phyloP scores from a whole-genome alignment of 1,140 invertebrate genomes.

The Trichogramma pretiosum region DNA sequence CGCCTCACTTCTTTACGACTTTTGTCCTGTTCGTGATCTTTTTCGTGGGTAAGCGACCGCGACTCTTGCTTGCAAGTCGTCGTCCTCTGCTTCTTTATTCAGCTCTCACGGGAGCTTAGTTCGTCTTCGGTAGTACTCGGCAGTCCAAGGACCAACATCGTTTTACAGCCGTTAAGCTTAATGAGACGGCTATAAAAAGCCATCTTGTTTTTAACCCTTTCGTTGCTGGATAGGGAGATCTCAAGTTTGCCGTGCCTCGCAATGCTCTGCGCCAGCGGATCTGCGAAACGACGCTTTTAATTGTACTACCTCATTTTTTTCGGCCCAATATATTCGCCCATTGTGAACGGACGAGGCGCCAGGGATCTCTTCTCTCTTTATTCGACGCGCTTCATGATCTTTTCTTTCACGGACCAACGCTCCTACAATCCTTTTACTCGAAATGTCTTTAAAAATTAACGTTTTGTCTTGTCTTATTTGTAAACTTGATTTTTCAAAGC shows the following conservation, averaged over 20 bases:
- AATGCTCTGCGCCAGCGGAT: neutral
- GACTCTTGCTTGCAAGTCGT: neutral
- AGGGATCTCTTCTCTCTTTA: conserved; percentile 2
- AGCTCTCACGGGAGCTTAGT: neutral
- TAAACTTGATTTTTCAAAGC: too few relatives aligned
- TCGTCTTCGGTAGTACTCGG: too few relatives aligned
- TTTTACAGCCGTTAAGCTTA: conserved; percentile 45
- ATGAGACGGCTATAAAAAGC: conserved; percentile 41
- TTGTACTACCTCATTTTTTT: conserved; percentile 32
- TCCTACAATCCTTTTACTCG: too few relatives aligned
- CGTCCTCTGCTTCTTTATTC: neutral
- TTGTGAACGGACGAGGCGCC: conserved; percentile 13
- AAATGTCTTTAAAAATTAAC: too few relatives aligned
- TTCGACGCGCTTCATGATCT: neutral
- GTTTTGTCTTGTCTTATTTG: too few relatives aligned
- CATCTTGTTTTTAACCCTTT: conserved; percentile 45
- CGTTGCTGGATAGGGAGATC: conserved; percentile 5
- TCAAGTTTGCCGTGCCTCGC: too few relatives aligned
- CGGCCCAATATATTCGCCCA: neutral
- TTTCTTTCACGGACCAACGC: too few relatives aligned
- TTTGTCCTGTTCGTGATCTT: conserved; percentile 5
- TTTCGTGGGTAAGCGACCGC: conserved; percentile 11
- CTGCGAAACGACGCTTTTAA: conserved; percentile 33
- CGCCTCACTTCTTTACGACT: conserved; percentile 18
- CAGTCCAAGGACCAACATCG: conserved; percentile 20